phyloP scores from a whole-genome alignment of 2,797 vertebrate genomes.

The Uromys caudimaculatus region DNA sequence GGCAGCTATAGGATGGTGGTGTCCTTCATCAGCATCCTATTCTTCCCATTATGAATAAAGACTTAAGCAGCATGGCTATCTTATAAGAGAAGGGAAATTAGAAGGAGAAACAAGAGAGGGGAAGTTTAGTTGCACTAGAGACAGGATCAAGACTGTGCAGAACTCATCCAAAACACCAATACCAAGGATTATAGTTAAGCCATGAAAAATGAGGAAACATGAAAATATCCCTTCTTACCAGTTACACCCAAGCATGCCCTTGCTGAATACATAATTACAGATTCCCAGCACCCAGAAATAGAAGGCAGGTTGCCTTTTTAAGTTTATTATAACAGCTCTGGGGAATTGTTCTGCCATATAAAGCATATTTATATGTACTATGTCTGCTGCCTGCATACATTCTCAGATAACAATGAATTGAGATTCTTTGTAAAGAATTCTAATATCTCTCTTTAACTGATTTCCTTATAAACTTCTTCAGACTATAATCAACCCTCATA shows the following conservation, averaged over 20 bases:
- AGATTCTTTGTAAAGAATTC: background rate
- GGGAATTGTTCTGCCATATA: background rate
- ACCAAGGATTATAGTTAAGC: background rate
- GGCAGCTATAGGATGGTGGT: background rate
- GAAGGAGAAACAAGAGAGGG: background rate
- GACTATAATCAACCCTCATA: background rate
- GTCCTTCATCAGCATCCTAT: background rate
- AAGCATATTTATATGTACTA: background rate
- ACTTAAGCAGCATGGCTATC: background rate
- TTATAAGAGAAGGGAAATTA: background rate
- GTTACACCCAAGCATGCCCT: background rate
- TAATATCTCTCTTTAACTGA: background rate
- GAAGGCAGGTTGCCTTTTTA: background rate
- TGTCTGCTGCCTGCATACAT: too few species aligned
- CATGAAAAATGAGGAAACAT: background rate
- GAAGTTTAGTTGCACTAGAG: background rate
- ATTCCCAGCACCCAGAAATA: background rate
- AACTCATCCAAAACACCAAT: background rate
- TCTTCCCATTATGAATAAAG: background rate
- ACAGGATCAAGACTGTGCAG: background rate
- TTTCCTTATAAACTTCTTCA: background rate
- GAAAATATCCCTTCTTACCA: background rate
- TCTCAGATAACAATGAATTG: background rate
- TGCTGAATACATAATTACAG: background rate
- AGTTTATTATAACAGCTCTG: background rate